A percentile compares a stretch with the other conserved stretches of the same genome.
Evolutionary conservation across 2,797 vertebrate species (phyloP).

Genomic region (Huso huso): DNA sequence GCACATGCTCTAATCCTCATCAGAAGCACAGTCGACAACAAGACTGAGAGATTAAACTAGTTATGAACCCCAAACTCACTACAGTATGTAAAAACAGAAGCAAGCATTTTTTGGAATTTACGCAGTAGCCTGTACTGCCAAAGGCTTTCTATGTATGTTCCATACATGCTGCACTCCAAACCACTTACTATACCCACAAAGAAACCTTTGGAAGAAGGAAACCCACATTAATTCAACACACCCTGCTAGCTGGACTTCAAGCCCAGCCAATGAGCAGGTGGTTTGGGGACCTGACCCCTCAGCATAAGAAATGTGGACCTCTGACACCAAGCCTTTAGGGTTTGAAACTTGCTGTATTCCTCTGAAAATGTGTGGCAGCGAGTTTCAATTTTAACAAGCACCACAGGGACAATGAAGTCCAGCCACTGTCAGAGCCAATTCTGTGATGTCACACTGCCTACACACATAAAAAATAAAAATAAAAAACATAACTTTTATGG

Average conservation of each 20-base stretch:
- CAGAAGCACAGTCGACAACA: no score
- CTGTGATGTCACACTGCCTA: slow-evolving; percentile 24
- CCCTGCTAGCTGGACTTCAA: slow-evolving; percentile 2
- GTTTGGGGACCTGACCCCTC: slow-evolving; percentile 16
- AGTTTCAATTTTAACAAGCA: slow-evolving; percentile 49
- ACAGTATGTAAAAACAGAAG: no score
- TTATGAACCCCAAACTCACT: no score
- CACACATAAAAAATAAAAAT: slow-evolving; percentile 14
- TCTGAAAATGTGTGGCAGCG: slow-evolving; percentile 27
- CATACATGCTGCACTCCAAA: no score
- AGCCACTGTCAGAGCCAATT: slow-evolving; percentile 24
- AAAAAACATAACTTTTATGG: slow-evolving; percentile 39
- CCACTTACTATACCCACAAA: neutral
- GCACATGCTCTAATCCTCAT: no score
- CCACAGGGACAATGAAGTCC: slow-evolving; percentile 47
- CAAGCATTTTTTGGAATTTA: no score
- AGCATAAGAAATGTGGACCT: slow-evolving; percentile 28
- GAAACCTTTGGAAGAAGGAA: slow-evolving; percentile 1
- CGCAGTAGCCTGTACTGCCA: no score
- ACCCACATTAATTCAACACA: neutral
- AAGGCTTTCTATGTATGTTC: no score
- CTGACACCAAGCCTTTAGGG: slow-evolving; percentile 33
- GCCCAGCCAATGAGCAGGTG: slow-evolving; percentile 15
- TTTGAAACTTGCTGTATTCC: slow-evolving; percentile 28
- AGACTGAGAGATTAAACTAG: no score